These are phyloP conservation scores for Pseudeuparius sepicola DNA, from an alignment of 2,888 invertebrate species.

Conservation along the genomic window DNA sequence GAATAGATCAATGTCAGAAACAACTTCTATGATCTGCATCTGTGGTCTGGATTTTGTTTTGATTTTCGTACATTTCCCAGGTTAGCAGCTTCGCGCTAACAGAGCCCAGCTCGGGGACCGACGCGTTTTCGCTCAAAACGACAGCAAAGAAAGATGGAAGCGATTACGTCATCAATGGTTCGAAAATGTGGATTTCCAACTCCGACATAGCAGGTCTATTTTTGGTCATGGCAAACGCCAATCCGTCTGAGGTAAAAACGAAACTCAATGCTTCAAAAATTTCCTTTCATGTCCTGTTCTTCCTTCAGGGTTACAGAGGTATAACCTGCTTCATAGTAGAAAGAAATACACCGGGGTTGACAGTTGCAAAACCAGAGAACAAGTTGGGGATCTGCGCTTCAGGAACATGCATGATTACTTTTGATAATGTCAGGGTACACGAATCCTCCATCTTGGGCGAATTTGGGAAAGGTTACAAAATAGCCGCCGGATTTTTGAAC, in stretches of 20 bases:
- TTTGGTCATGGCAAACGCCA: conserved; percentile 87
- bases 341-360: conserved; percentile 71
- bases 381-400: conserved; percentile 88
- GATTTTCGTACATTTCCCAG: too few relatives aligned
- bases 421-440: conserved; percentile 85
- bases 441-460: conserved; percentile 73
- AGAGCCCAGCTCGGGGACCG: conserved; percentile 83
- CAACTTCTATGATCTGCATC: too few relatives aligned
- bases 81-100: conserved; percentile 87
- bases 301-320: conserved; percentile 74
- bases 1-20: too few relatives aligned
- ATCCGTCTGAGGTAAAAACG: conserved; percentile 50
- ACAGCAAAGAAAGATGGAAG: conserved; percentile 80
- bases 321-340: conserved; percentile 94
- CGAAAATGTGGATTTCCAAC: conserved; percentile 97
- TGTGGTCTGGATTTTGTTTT: too few relatives aligned
- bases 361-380: conserved; percentile 81
- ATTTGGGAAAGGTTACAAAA: conserved; percentile 88
- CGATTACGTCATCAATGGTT: conserved; percentile 79
- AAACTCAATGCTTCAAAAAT: background rate
- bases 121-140: conserved; percentile 91
- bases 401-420: conserved; percentile 86
- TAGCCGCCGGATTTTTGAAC: conserved; percentile 88
- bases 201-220: conserved; percentile 87
- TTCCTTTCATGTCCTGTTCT: conserved; percentile 4